These are phyloP conservation scores for Napeogenes inachia DNA, from an alignment of 2,888 invertebrate species.

Conservation along the genomic window DNA sequence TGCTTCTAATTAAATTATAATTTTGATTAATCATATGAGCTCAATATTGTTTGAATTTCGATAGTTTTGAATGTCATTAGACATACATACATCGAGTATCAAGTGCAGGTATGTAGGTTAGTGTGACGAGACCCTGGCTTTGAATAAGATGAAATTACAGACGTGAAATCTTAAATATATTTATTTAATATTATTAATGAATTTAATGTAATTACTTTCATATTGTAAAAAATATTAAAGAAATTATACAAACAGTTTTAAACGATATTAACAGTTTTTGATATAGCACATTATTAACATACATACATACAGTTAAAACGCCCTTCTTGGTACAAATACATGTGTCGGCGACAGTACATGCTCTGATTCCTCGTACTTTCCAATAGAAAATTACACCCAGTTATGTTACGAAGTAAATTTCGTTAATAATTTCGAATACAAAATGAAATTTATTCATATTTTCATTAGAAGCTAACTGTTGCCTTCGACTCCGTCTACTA, in stretches of 20 bases:
- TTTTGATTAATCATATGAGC: too few relatives aligned
- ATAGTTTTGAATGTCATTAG: neutral
- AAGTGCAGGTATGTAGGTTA: slow-evolving; percentile 16
- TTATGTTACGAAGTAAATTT: neutral
- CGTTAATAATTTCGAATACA: neutral
- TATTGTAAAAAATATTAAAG: too few relatives aligned
- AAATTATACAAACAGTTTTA: too few relatives aligned
- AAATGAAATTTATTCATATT: neutral
- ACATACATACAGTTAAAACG: slow-evolving; percentile 6
- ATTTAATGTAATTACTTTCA: too few relatives aligned
- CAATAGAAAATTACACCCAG: slow-evolving; percentile 10
- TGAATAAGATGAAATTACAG: slow-evolving; percentile 28
- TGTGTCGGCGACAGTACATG: slow-evolving; percentile 30
- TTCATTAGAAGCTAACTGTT: neutral
- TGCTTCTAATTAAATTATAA: too few relatives aligned
- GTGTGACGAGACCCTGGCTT: slow-evolving; percentile 24
- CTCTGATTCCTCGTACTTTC: slow-evolving; percentile 28
- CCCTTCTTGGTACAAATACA: slow-evolving; percentile 10
- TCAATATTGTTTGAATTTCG: too few relatives aligned
- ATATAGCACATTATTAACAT: neutral
- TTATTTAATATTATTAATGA: too few relatives aligned
- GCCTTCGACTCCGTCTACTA: too few relatives aligned
- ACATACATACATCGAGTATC: neutral
- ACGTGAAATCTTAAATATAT: slow-evolving; percentile 17
- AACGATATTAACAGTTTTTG: too few relatives aligned